phyloP scores from a whole-genome alignment of 2,888 invertebrate species.

The Tenthredo livida region DNA sequence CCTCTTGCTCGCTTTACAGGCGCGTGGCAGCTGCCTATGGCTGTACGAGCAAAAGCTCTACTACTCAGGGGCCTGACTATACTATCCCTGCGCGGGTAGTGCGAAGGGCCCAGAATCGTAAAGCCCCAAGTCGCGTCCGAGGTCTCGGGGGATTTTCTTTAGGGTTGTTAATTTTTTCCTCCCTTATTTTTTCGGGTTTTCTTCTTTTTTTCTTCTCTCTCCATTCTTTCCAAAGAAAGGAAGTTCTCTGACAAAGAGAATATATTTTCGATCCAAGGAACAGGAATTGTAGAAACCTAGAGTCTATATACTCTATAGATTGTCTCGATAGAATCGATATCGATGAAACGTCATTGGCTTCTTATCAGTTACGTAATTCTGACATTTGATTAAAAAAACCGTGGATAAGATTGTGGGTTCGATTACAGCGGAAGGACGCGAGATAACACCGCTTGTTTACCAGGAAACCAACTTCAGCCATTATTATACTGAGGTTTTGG shows the following conservation, averaged over 20 bases:
- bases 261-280: background rate
- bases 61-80: slow-evolving; percentile 41
- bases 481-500: background rate
- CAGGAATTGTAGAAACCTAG: background rate
- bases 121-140: background rate
- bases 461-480: slow-evolving; percentile 12
- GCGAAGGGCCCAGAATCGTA: background rate
- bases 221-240: too few relatives aligned
- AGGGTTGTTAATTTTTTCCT: background rate
- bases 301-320: background rate
- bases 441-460: background rate
- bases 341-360: background rate
- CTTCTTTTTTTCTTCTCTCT: background rate
- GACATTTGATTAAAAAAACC: background rate
- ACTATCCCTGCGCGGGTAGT: slow-evolving; percentile 27
- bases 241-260: background rate
- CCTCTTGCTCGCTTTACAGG: slow-evolving; percentile 65
- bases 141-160: background rate
- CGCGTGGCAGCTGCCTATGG: slow-evolving; percentile 61
- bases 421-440: slow-evolving; percentile 14
- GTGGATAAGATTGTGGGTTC: slow-evolving; percentile 7
- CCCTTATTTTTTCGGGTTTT: background rate
- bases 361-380: background rate
- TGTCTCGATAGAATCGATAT: background rate
- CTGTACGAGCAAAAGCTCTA: slow-evolving; percentile 42